Evolutionary conservation across 2,113 vertebrate species (phyloP), one percentile per base, ranked within the genome.

Genomic region (Oncorhynchus clarkii): DNA sequence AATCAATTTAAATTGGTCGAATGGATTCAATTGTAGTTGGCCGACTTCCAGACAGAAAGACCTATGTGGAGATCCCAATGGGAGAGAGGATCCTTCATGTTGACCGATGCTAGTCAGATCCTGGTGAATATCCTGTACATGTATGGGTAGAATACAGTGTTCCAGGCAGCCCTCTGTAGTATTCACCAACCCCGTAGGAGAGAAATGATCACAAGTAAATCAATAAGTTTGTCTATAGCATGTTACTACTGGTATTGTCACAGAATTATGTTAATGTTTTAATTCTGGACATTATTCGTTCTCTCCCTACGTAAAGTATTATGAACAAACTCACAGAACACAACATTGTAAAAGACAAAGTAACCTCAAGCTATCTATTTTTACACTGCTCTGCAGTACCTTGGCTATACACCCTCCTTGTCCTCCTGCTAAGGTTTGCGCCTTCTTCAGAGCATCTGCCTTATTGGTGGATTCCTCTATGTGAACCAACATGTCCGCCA

Each of bases 401-500:
- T 91, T 87, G 81, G 92, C 94, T 97, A 97, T 93, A 93, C 94
- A 4, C 94, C 90, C n/a, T 96, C 95, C 3, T 92, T 93, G 0
- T 96, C 94, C 1, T 94, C 93, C 45, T 89, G 88, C 0, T 85
- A 91, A 91, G 51, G 4, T 14, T 48, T 34, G 34, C 13, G 26
- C 39, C 29, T 88, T 84, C 74, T 81, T 83, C n/a, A 12, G 88
- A 85, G 74, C 90, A 88, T 77, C 0, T 91, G 90, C 0, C 79
- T 77, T 2, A 0, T 89, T 89, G 3, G 94, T 78, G 0, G 93
- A 90, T 80, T 98, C 97, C 84, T 99, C 95, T 34, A 97, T 94
- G 0, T 99, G 96, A 27, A 97, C 97, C 54, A 99, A 87, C 96
- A 98, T 98, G 83, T 99, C 97, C 0, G 96, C 97, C 94, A 98